phyloP scores from a whole-genome alignment of 2,888 invertebrate species.

The Tachina grossa region DNA sequence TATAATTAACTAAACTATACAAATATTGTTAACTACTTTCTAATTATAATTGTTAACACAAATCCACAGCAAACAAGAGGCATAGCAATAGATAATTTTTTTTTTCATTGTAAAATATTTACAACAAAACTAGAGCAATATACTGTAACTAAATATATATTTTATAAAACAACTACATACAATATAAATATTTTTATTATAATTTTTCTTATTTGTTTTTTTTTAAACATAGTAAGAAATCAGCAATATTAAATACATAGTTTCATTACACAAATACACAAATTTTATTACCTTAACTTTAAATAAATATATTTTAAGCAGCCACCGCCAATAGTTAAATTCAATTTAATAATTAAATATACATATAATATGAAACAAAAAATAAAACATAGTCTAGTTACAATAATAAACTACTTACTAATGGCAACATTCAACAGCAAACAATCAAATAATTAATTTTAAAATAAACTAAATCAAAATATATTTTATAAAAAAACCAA shows the following conservation, averaged over 20 bases:
- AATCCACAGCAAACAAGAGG: constrained; percentile 67
- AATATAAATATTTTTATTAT: neutral
- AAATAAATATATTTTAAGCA: constrained; percentile 57
- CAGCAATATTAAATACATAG: constrained; percentile 48
- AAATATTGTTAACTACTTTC: constrained; percentile 70
- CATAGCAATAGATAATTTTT: constrained; percentile 71
- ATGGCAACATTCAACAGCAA: constrained; percentile 48
- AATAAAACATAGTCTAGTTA: constrained; percentile 43
- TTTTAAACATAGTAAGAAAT: constrained; percentile 38
- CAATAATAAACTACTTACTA: constrained; percentile 17
- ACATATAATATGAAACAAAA: constrained; percentile 20
- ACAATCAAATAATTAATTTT: constrained; percentile 53
- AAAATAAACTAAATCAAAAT: constrained; percentile 57
- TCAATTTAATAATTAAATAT: constrained; percentile 50
- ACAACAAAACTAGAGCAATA: constrained; percentile 63
- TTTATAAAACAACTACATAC: constrained; percentile 40
- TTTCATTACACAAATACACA: constrained; percentile 63
- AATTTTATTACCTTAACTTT: constrained; percentile 51
- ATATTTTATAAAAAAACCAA: constrained; percentile 23
- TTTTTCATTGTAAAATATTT: constrained; percentile 59
- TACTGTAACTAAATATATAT: constrained; percentile 36
- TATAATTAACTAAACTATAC: constrained; percentile 64
- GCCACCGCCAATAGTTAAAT: constrained; percentile 73
- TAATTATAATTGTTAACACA: constrained; percentile 59
- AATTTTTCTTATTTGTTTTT: constrained; percentile 38